Percentiles rank a stretch among this genome's conserved stretches.
Conservation (phyloP, 2,113 vertebrate species). For the Mobula birostris region DNA sequence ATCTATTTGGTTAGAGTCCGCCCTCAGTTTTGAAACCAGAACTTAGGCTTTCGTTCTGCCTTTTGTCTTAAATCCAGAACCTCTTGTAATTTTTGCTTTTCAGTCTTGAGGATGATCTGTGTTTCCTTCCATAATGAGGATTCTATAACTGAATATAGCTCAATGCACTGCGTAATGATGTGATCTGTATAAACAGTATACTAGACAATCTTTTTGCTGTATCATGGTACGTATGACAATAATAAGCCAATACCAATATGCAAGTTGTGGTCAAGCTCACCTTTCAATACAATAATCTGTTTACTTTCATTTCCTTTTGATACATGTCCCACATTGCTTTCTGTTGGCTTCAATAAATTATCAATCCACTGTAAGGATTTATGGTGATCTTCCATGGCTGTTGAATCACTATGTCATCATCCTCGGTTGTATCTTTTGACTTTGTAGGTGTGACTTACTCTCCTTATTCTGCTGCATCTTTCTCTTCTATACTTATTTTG, state of each 20-base stretch:
- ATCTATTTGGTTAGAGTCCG: neutral
- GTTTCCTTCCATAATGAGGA: neutral
- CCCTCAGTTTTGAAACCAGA: neutral
- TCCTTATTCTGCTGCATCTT: neutral
- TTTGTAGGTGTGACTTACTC: neutral
- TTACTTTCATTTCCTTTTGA: neutral
- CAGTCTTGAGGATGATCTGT: neutral
- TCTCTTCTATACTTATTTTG: neutral
- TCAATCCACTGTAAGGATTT: slow-evolving; percentile 3
- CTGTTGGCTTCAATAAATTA: neutral
- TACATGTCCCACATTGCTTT: neutral
- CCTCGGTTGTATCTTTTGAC: neutral
- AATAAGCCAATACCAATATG: neutral
- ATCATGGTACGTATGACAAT: no score
- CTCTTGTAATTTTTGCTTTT: neutral
- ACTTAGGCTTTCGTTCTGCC: neutral
- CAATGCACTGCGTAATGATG: no score
- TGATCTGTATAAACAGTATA: no score
- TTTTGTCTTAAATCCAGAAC: neutral
- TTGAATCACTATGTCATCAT: neutral
- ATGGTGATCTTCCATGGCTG: neutral
- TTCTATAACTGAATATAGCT: neutral
- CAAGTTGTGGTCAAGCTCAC: neutral
- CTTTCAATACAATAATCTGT: neutral
- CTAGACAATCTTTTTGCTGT: no score